phyloP scores from a whole-genome alignment of 2,888 invertebrate genomes.

The Himalopsyche kuldschensis region DNA sequence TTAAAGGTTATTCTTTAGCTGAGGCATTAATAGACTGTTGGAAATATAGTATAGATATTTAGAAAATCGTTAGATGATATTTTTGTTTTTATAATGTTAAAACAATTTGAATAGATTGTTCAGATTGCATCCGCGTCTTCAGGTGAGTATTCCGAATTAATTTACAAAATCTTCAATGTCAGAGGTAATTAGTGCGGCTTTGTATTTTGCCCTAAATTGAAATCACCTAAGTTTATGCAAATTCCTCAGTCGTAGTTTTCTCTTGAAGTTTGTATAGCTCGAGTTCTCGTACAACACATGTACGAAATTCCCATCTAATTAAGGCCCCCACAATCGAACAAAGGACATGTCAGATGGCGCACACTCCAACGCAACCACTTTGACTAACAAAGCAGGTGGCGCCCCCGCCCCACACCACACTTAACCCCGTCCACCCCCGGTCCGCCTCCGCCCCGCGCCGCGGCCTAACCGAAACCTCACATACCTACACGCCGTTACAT shows the following conservation, averaged over 20 bases:
- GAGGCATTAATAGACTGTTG: background rate
- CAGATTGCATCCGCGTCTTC: no score
- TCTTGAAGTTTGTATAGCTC: constrained; percentile 17
- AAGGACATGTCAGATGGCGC: constrained; percentile 39
- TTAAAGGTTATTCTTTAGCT: background rate
- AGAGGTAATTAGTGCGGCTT: background rate
- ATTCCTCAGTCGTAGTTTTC: constrained; percentile 21
- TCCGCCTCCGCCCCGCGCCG: background rate
- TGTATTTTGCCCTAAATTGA: background rate
- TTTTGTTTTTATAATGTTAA: background rate
- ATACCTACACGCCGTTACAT: constrained; percentile 36
- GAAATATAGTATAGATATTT: background rate
- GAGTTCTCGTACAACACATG: constrained; percentile 11
- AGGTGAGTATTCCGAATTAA: background rate
- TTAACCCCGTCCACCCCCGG: background rate
- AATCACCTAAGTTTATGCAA: constrained; percentile 15
- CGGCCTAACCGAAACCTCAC: constrained; percentile 32
- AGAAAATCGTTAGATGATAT: background rate
- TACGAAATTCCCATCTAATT: constrained; percentile 38
- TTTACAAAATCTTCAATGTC: background rate
- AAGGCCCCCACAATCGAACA: constrained; percentile 38
- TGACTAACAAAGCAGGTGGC: constrained; percentile 14
- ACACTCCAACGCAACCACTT: constrained; percentile 12
- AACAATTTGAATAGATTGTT: no score
- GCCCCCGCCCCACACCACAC: background rate